Evolutionary conservation across 1,140 invertebrate species (phyloP), one percentile per base, ranked within the genome.

Genomic region (Palaemon carinicauda): DNA sequence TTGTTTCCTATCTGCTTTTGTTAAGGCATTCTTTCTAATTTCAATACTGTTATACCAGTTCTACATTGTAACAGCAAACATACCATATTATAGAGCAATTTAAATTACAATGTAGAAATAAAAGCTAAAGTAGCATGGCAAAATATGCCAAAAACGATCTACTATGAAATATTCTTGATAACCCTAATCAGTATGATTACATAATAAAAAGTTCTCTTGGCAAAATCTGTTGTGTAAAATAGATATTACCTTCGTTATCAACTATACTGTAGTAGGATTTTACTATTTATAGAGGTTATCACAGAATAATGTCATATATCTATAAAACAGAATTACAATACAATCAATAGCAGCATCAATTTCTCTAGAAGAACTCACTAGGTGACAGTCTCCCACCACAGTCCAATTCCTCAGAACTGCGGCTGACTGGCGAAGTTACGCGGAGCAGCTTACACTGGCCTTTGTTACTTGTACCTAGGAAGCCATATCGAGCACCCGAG

Each of bases 331-430:
- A 24, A 51, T 33, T 65, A 79, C 54, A 78, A 51, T 27, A 69
- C 56, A 24, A 80, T 31, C 51, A 79, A 50, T 50, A 73, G 65
- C 27, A 71, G 19, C 41, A 74, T 71, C 24, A 27, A 24, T 15
- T 21, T 73, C 60, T 82, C 69, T 71, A 4, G 75, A 27, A 33
- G 27, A 52, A 88, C 87, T 88, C 87, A 88, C 87, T 88, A 74
- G 87, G 87, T 21, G 87, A 88, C 31, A 88, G 81, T 74, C 87
- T 82, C 53, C 87, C 81, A 51, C 81, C 87, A 74, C 74, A 79
- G 75, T 83, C 87, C 87, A 88, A 73, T 78, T 88, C 87, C 81
- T 88, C 87, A 60, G 87, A 82, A 69, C 87, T 88, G 75, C 87
- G 87, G 52, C 74, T 80, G 41, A 88, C 80, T 65, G 87, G 80